Evolutionary conservation across 2,888 invertebrate species (phyloP).

Genomic region (Xylocampa areola): DNA sequence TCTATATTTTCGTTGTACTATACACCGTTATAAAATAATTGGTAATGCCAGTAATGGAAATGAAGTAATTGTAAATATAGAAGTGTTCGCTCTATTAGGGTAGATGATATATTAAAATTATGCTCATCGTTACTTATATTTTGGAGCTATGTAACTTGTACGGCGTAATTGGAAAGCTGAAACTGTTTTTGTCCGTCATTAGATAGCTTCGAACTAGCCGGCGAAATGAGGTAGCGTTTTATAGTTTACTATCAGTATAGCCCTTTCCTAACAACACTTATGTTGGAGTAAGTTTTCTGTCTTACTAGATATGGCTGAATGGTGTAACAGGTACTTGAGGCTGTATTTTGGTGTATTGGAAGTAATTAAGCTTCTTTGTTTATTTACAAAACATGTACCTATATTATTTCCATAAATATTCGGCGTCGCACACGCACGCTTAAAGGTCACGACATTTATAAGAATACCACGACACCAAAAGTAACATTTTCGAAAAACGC

Average conservation of each 20-base stretch:
- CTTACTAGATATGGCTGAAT: background rate
- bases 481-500: constrained; percentile 29
- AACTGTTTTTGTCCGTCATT: constrained; percentile 44
- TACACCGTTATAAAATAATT: constrained; percentile 67
- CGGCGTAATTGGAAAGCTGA: constrained; percentile 34
- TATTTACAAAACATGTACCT: background rate
- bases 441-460: too few species aligned
- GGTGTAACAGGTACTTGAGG: background rate
- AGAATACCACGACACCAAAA: too few species aligned
- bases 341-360: background rate
- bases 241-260: background rate
- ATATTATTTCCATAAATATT: background rate
- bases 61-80: constrained; percentile 41
- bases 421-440: too few species aligned
- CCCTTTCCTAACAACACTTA: background rate
- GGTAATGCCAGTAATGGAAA: constrained; percentile 48
- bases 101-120: constrained; percentile 43
- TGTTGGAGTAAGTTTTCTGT: background rate
- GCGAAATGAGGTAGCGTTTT: constrained; percentile 18
- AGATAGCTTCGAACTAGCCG: constrained; percentile 18
- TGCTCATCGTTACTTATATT: constrained; percentile 37
- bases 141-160: constrained; percentile 6
- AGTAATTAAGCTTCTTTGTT: background rate
- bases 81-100: constrained; percentile 36
- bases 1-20: constrained; percentile 54